Base-by-base conservation (phyloP, 2,888 invertebrate species). In the Drosophila neotestacea region DNA sequence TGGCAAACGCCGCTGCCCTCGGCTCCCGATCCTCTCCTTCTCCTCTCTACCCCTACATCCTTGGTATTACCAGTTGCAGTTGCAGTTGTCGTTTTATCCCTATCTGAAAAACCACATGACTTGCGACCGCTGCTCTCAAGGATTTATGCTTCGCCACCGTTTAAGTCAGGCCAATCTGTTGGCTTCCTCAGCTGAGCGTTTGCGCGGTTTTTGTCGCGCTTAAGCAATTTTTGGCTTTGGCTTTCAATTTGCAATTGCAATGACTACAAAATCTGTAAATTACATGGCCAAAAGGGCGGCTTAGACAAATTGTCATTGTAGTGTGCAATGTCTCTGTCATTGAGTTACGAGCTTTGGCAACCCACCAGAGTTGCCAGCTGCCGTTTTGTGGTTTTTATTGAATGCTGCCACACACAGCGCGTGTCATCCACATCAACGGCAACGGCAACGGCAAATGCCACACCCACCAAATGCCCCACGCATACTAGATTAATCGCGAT, bases 141-240 rank as follows among this genome's bases (percentile, higher is more conserved):
- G 87, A 85, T 85, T 85, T 88, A 85, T 88, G 84, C 78, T 59
- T 68, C 64, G 70, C 72, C 75, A 74, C 73, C 79, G 71, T 73
- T 84, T 70, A 87, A 85, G 83, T 74, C 87, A 74, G 74, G 69
- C 64, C 76, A 83, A 88, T 79, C 72, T 82, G 85, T 71, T 73
- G 56, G 59, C 64, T 64, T 68, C 61, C 68, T 66, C 63, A 50
- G 65, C 77, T 66, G 42, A 52, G 22, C 52, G n/a, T 59, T 48
- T 28, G 27, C 34, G 59, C 30, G 16, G 50, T 69, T 71, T 71
- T 79, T 77, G 68, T 73, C 70, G 69, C 71, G 61, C 58, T 68
- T 61, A 64, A 70, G 54, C 66, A 63, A 73, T 76, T 79, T 79
- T 71, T 69, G 74, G 62, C 56, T 68, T 81, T 75, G 70, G 64